A percentile compares a stretch with the other conserved stretches of the same genome.
phyloP scores from a whole-genome alignment of 1,140 invertebrate genomes.

The Diorhabda carinulata region DNA sequence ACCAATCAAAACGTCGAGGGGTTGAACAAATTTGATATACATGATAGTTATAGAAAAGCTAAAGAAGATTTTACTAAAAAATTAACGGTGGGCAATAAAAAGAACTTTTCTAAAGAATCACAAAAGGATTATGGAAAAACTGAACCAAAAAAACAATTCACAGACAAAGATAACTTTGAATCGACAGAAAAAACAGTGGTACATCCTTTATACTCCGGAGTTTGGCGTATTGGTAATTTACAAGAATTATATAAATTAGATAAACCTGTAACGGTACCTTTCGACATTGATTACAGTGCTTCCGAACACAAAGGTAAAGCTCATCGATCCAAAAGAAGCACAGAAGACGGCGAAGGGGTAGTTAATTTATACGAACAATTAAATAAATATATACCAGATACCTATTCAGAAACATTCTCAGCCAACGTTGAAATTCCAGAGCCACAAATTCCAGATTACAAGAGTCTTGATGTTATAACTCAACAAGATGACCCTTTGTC shows the following conservation, averaged over 20 bases:
- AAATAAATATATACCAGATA: conserved; percentile 14
- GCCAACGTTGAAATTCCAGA: conserved; percentile 7
- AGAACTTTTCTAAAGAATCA: not conserved
- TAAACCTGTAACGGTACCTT: conserved; percentile 15
- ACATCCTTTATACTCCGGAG: conserved; percentile 13
- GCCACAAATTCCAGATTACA: conserved; percentile 7
- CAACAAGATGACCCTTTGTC: conserved; percentile 11
- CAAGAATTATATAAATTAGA: conserved; percentile 12
- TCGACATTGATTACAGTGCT: conserved; percentile 17
- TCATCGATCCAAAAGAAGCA: not conserved
- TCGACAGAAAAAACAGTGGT: conserved; percentile 12
- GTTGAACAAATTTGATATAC: not conserved
- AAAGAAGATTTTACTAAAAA: conserved; percentile 5
- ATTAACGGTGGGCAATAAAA: not conserved
- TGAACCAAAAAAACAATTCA: conserved; percentile 5
- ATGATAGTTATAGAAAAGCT: not conserved
- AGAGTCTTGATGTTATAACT: conserved; percentile 4
- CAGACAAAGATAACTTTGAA: conserved; percentile 11
- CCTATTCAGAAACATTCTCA: not conserved
- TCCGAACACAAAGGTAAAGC: conserved; percentile 6
- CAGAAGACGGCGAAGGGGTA: not conserved
- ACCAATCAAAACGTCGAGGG: not conserved
- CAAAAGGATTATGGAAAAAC: not conserved
- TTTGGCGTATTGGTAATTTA: not conserved
- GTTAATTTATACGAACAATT: not conserved